Evolutionary conservation across 2,113 vertebrate genomes (phyloP).

Genomic region (Sporophila hypoxantha): DNA sequence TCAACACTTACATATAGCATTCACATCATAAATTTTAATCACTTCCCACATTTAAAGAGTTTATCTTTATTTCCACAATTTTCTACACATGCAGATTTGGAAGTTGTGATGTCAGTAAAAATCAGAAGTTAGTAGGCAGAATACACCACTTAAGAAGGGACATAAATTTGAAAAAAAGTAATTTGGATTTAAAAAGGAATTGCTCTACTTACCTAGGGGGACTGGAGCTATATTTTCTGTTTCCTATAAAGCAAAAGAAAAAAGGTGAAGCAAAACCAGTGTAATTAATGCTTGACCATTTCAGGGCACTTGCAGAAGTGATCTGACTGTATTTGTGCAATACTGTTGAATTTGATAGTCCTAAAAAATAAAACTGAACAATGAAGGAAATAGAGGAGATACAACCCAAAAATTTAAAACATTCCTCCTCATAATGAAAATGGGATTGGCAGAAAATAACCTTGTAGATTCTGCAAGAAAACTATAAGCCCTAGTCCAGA

Average conservation of each 20-base stretch:
- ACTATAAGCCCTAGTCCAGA: not conserved
- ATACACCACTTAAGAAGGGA: not conserved
- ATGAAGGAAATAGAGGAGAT: not conserved
- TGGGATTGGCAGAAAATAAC: not conserved
- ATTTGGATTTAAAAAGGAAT: not conserved
- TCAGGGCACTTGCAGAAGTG: not conserved
- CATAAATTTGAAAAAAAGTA: not conserved
- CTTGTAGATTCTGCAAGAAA: not conserved
- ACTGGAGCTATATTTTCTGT: not conserved
- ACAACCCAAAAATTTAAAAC: not conserved
- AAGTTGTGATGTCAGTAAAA: not conserved
- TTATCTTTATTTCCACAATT: not conserved
- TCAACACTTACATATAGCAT: not conserved
- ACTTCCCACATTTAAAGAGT: not conserved
- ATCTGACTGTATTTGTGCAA: not conserved
- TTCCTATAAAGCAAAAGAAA: slow-evolving; percentile 9
- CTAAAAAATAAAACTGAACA: not conserved
- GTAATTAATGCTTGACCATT: not conserved
- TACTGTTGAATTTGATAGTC: not conserved
- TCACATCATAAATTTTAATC: not conserved
- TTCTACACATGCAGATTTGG: not conserved
- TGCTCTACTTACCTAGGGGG: not conserved
- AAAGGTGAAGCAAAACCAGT: not conserved
- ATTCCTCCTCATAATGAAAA: not conserved
- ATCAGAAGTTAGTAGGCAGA: not conserved